These are phyloP conservation scores for Drosophila nigromelanica DNA, from an alignment of 1,140 invertebrate genomes.

Conservation along the genomic window DNA sequence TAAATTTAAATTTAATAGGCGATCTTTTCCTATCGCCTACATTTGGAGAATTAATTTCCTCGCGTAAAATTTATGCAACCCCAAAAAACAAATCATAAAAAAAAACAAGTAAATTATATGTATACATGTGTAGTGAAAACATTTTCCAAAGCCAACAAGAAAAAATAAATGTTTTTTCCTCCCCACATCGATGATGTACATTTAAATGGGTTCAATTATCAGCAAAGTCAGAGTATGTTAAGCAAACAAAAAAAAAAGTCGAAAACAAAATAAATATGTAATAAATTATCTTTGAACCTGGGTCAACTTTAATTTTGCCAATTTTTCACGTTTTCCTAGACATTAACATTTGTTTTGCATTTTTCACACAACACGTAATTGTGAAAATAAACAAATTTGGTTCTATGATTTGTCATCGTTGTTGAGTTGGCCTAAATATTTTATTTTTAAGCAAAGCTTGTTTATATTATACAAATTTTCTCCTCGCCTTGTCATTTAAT, in stretches of 20 bases:
- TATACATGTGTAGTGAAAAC: conserved; percentile 50
- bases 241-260: too few species aligned
- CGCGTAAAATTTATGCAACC: conserved; percentile 33
- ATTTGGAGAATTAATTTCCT: conserved; percentile 41
- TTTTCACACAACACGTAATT: too few species aligned
- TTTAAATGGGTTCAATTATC: conserved; percentile 14
- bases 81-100: conserved; percentile 4
- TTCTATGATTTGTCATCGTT: too few species aligned
- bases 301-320: not conserved
- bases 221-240: not conserved
- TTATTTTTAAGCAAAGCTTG: too few species aligned
- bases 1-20: conserved; percentile 7
- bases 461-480: too few species aligned
- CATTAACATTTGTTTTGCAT: too few species aligned
- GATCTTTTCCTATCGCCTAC: conserved; percentile 40
- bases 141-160: conserved; percentile 32
- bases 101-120: conserved; percentile 18
- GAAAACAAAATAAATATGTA: not conserved
- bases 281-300: not conserved
- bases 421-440: too few species aligned
- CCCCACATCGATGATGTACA: conserved; percentile 14
- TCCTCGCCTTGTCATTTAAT: too few species aligned
- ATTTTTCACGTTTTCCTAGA: not conserved
- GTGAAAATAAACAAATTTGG: too few species aligned
- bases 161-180: conserved; percentile 51